A percentile compares a stretch with the other conserved stretches of the same genome.
Evolutionary conservation across 2,888 invertebrate genomes (phyloP).

Genomic region (Marasmarcha lunaedactyla): DNA sequence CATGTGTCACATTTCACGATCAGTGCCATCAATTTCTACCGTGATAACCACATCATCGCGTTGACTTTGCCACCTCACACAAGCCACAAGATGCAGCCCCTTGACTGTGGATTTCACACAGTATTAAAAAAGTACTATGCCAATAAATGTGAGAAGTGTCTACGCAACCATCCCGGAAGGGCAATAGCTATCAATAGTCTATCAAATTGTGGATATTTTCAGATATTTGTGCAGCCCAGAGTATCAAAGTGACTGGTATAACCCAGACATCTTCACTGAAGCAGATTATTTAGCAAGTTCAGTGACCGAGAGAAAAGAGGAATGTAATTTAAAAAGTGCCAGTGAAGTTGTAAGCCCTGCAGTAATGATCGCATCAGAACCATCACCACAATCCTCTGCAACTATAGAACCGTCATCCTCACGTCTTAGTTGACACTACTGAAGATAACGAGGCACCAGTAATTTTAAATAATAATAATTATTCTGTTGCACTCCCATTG

Average conservation of each 20-base stretch:
- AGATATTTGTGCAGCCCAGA: neutral
- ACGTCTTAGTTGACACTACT: no score
- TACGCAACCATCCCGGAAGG: constrained; percentile 18
- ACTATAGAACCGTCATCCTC: no score
- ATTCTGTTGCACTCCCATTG: no score
- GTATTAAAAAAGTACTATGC: constrained; percentile 16
- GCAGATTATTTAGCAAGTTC: constrained; percentile 6
- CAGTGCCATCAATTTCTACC: constrained; percentile 6
- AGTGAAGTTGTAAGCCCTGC: neutral
- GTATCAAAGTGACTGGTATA: constrained; percentile 3
- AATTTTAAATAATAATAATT: no score
- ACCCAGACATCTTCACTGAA: constrained; percentile 6
- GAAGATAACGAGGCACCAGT: no score
- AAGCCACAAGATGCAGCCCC: constrained; percentile 9
- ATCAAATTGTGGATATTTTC: constrained; percentile 12
- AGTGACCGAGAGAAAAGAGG: constrained; percentile 4
- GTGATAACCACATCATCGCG: constrained; percentile 10
- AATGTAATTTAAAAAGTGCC: neutral
- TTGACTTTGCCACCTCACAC: constrained; percentile 14
- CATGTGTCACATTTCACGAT: constrained; percentile 10
- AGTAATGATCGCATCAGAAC: neutral
- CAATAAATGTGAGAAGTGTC: constrained; percentile 19
- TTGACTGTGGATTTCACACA: constrained; percentile 11
- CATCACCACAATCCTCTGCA: no score
- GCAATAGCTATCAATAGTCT: constrained; percentile 14